Evolutionary conservation across 2,888 invertebrate species (phyloP).

Genomic region (Nemapogon koenigi): DNA sequence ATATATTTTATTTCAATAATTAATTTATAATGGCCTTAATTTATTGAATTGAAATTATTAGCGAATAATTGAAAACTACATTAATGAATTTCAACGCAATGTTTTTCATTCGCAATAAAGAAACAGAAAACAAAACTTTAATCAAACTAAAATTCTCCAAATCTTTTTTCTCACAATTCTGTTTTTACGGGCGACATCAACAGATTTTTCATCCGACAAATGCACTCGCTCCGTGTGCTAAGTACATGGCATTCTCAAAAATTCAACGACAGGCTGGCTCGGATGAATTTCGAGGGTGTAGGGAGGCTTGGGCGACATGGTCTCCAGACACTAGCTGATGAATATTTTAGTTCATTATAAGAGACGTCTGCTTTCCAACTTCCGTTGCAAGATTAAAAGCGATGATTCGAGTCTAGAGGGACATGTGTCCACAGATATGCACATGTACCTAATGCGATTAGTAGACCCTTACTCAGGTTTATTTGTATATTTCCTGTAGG

Average conservation of each 20-base stretch:
- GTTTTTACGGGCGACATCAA: too few species aligned
- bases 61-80: too few species aligned
- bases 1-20: too few species aligned
- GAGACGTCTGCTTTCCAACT: slow-evolving; percentile 21
- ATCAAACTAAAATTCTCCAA: slow-evolving; percentile 3
- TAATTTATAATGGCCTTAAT: too few species aligned
- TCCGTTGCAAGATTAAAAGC: slow-evolving; percentile 10
- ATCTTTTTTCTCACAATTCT: too few species aligned
- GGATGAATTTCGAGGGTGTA: slow-evolving; percentile 23
- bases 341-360: slow-evolving; percentile 61
- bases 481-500: too few species aligned
- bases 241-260: slow-evolving; percentile 4
- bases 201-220: slow-evolving; percentile 7
- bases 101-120: too few species aligned
- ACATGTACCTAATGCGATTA: slow-evolving; percentile 3
- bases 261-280: slow-evolving; percentile 7
- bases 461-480: too few species aligned
- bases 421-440: neutral
- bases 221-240: slow-evolving; percentile 1
- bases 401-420: slow-evolving; percentile 7
- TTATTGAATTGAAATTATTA: too few species aligned
- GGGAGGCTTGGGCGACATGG: slow-evolving; percentile 30
- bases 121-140: neutral
- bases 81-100: too few species aligned
- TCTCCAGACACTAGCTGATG: slow-evolving; percentile 52